Evolutionary conservation across 2,888 invertebrate genomes (phyloP), one percentile per base, ranked within the genome.

Genomic region (Meiosimyza platycephala): DNA sequence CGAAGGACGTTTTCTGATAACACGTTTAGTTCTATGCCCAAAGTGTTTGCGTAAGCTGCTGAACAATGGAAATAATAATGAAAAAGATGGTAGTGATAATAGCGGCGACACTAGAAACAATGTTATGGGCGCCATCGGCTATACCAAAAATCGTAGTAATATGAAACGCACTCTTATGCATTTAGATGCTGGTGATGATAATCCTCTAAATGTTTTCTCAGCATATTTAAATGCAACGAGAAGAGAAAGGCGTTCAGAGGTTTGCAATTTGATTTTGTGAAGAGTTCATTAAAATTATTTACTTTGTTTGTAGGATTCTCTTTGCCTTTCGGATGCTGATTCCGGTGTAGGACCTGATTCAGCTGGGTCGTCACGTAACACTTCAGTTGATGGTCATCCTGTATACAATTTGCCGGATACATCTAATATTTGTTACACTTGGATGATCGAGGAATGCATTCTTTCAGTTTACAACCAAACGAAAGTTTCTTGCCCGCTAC

Each of bases 401-500:
- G 66, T 88, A 7, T 86, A 88, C 79, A 87, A 89, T 75, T 81
- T 80, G 78, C 72, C 84, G 2, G 86, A 86, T 50, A 83, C 81
- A 69, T 82, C 83, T 15, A 88, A 85, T 77, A 87, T 89, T 71
- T 90, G 89, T 74, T 94, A 93, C 81, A 91, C 93, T 12, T 97
- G 97, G 95, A 94, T 96, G 89, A 94, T 98, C 33, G 99, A 99
- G 88, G 96, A 98, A 86, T 98, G 98, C 88, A 96, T 99, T 83
- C 89, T 98, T 71, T 92, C 93, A 0, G 95, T 95, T 0, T 94
- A 95, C 87, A 92, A 92, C 79, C 90, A 90, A 71, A 91, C 91
- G 78, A 88, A 90, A 6, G 83, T 96, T 55, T 89, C 90, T 67
- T 98, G 98, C 82, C 94, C 95, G 0, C 88, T 89, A 3, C 98